Base-by-base conservation (phyloP, 2,888 invertebrate genomes). In the Luffia ferchaultella region DNA sequence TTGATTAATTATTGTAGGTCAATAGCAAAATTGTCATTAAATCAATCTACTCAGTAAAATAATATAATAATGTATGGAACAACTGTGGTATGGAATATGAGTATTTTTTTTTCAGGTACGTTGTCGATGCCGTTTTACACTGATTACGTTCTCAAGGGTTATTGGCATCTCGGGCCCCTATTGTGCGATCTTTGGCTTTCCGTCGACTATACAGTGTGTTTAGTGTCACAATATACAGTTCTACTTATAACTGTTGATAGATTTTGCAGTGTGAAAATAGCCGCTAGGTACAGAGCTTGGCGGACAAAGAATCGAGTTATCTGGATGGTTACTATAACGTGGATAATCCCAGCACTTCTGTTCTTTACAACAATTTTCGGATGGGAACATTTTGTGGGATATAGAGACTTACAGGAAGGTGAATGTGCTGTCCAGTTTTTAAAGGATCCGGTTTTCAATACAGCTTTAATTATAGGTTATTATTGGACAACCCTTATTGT, bases 61-160 rank as follows among this genome's bases (percentile, higher is more conserved):
- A n/a, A n/a, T n/a, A n/a, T n/a, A n/a, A n/a, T n/a, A n/a, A n/a
- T n/a, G n/a, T n/a, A n/a, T n/a, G n/a, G n/a, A n/a, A n/a, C n/a
- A n/a, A n/a, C n/a, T 16, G 18, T 16, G 12, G 2, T 9, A 46
- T 9, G 20, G 19, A 19, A 46, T 46, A 19, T 46, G 30, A n/a
- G n/a, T n/a, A 16, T 48, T 48, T 76, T 75, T 65, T 69, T 61
- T 60, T 19, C 86, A 94, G 94, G 99, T 64, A 93, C 97, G 48
- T 92, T 98, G 54, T 98, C 98, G 20, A 96, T 99, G 93, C 98
- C 99, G 50, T 97, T 99, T 82, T 99, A 96, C 82, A 97, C 98
- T 19, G 94, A 97, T 58, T 98, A 99, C 85, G 93, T 98, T 50
- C 85, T 99, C 58, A 93, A 95, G 87, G 97, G 96, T 50, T 93